Evolutionary conservation across 2,888 invertebrate genomes (phyloP).

Genomic region (Trisateles emortualis): DNA sequence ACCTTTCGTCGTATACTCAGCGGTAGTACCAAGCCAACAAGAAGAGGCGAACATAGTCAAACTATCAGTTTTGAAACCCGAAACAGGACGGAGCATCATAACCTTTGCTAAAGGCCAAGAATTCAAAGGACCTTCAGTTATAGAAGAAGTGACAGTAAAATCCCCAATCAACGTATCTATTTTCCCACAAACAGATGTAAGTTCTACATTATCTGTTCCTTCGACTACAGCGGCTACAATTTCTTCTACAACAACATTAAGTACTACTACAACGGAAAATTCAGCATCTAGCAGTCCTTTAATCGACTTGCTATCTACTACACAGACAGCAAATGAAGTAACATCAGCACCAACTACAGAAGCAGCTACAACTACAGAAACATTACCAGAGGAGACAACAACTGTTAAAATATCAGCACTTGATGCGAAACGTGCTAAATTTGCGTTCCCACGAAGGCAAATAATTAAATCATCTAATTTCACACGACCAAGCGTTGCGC

Average conservation of each 20-base stretch:
- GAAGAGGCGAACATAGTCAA: slow-evolving; percentile 71
- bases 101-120: slow-evolving; percentile 78
- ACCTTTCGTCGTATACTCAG: slow-evolving; percentile 82
- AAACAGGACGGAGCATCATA: slow-evolving; percentile 67
- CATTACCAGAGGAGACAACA: slow-evolving; percentile 65
- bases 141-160: slow-evolving; percentile 59
- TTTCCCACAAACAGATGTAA: slow-evolving; percentile 46
- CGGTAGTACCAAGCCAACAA: slow-evolving; percentile 66
- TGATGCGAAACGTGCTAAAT: slow-evolving; percentile 74
- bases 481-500: slow-evolving; percentile 58
- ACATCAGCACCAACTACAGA: slow-evolving; percentile 43
- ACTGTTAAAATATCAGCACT: slow-evolving; percentile 66
- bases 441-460: slow-evolving; percentile 75
- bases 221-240: slow-evolving; percentile 44
- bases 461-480: slow-evolving; percentile 69
- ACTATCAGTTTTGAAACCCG: slow-evolving; percentile 67
- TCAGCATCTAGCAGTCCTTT: slow-evolving; percentile 51
- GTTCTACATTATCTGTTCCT: slow-evolving; percentile 39
- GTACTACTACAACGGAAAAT: slow-evolving; percentile 40
- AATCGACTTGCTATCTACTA: slow-evolving; percentile 50
- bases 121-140: slow-evolving; percentile 65
- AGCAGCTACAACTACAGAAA: slow-evolving; percentile 59
- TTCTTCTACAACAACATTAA: slow-evolving; percentile 32
- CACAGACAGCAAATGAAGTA: slow-evolving; percentile 36
- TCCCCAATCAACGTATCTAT: slow-evolving; percentile 67